Base-by-base conservation (phyloP, 2,797 vertebrate genomes). In the Bradypus variegatus region DNA sequence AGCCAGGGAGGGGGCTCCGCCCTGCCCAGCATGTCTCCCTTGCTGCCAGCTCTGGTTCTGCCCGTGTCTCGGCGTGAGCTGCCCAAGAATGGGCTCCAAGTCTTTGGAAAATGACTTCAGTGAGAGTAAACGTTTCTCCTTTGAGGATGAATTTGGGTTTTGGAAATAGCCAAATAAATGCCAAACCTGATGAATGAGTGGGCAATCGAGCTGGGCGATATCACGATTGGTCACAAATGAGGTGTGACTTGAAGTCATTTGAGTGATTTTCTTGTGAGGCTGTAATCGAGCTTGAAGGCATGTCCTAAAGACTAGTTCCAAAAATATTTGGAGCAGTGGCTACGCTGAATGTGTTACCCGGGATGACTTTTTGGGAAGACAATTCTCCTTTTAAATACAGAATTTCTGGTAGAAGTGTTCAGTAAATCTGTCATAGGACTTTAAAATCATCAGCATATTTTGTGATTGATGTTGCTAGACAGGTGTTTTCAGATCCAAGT, bases 81-180 rank as follows among this genome's bases (percentile, higher is more conserved):
- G 50, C 55, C 62, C 69, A 55, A 77, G 45, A 48, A 80, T 21
- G 87, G 41, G 50, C 65, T 78, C 45, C 31, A 55, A 62, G 50
- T 89, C 75, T 91, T 92, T 75, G 86, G 36, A 86, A 86, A 93
- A 93, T 19, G 25, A 55, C 38, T 83, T 94, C 13, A 48, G 18
- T 62, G 41, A 69, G 48, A 88, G 48, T 76, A 75, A 70, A 38
- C n/a, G 6, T 88, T 85, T 91, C n/a, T 83, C 65, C 55, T 87
- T 25, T 72, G 91, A 89, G 85, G 62, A 92, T 84, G 81, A 90
- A 80, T 80, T 70, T 75, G 80, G 65, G 36, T 94, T 95, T 88
- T 80, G 77, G 60, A 93, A 93, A 76, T 58, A 88, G 72, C 23
- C 72, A 94, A 80, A n/a, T 84, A 79, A 79, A 55, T 29, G 60